Base-by-base conservation (phyloP, 2,113 vertebrate species). In the Formicarius rufipectus region DNA sequence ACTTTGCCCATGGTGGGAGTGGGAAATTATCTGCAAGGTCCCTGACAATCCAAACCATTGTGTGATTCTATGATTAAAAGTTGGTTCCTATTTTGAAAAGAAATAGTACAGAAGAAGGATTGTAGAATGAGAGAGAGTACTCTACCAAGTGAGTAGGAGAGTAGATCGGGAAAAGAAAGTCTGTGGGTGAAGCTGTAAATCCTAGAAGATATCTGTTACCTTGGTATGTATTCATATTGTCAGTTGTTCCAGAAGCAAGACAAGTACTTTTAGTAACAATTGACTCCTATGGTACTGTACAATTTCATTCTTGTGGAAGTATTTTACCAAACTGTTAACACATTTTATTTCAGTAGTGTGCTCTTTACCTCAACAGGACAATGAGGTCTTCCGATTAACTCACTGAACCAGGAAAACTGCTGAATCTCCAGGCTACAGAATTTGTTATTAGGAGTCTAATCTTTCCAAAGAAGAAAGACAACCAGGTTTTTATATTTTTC, bases 401-500 rank as follows among this genome's bases (percentile, higher is more conserved):
- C 25, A 23, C 25, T 25, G 25, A 49, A 55, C 12, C 33, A 37
- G 25, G 10, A 14, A n/a, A 94, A 68, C 12, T 64, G 12, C 16
- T 53, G 28, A 68, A 63, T 49, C 20, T 56, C 35, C 30, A 25
- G 10, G 4, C 23, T 75, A 62, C 8, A 35, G 23, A 52, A 42
- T 47, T 20, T 42, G 12, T 15, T 71, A 21, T 31, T 52, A 75
- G 18, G 47, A 49, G 5, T n/a, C 27, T 66, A 20, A 24, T 52
- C 17, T 50, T 69, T 40, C 13, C 25, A 3, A 5, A 42, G 16
- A 39, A 56, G 24, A 47, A 11, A 37, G 11, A 50, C 22, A 56
- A 63, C 1, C 10, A 35, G 31, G 1, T 21, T 30, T 73, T 30
- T 20, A 0, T 12, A 1, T 31, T 9, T 20, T 13, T 64, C 20